Conservation (phyloP, 2,113 vertebrate genomes). For the Pseudorectes ferrugineus region DNA sequence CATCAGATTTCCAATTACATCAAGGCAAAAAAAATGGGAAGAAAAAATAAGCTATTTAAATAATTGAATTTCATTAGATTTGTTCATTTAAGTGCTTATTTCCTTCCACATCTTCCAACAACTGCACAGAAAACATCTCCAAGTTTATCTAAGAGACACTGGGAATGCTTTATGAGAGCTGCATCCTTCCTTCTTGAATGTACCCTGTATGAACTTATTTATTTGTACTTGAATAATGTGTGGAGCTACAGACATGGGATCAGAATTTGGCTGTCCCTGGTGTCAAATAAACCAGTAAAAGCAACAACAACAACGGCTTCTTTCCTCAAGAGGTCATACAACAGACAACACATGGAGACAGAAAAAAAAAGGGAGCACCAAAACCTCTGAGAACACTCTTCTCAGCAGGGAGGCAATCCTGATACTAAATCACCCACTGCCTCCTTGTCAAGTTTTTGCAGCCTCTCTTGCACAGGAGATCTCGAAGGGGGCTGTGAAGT, state of each 20-base stretch:
- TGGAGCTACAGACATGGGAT: background rate
- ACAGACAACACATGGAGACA: background rate
- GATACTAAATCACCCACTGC: background rate
- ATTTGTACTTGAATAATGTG: background rate
- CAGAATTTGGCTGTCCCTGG: background rate
- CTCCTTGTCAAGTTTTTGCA: background rate
- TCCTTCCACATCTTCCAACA: background rate
- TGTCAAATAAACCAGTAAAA: background rate
- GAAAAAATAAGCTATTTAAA: background rate
- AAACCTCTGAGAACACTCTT: background rate
- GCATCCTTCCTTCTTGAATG: background rate
- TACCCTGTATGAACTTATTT: background rate
- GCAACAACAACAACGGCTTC: background rate
- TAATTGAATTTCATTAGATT: background rate
- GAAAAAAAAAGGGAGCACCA: background rate
- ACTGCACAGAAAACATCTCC: background rate
- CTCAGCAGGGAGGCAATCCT: background rate
- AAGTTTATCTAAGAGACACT: background rate
- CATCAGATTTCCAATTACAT: background rate
- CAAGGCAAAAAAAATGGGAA: background rate
- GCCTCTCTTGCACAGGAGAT: background rate
- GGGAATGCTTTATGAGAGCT: background rate
- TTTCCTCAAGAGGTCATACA: background rate
- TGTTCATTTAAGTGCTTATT: background rate
- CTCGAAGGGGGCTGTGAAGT: background rate